phyloP scores from a whole-genome alignment of 2,888 invertebrate genomes.

The Netelia melanura region DNA sequence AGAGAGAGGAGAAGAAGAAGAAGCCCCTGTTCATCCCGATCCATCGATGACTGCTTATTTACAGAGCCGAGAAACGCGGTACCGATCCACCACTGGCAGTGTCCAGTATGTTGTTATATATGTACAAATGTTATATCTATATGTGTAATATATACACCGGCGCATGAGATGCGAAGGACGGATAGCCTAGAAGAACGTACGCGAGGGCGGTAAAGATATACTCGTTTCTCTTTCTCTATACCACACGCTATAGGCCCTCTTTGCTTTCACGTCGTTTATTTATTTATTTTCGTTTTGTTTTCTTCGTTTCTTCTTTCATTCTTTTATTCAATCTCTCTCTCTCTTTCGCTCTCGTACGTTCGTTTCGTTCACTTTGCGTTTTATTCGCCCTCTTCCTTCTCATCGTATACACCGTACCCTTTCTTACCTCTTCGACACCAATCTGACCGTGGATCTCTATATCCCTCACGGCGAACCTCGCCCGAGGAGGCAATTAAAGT shows the following conservation, averaged over 20 bases:
- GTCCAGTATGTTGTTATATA: slow-evolving; percentile 45
- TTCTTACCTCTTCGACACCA: slow-evolving; percentile 66
- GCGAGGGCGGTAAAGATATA: slow-evolving; percentile 74
- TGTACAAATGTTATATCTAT: slow-evolving; percentile 18
- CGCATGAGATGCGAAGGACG: slow-evolving; percentile 71
- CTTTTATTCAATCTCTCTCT: slow-evolving; percentile 22
- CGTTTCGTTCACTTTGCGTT: slow-evolving; percentile 56
- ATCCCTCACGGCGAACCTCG: slow-evolving; percentile 73
- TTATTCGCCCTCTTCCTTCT: slow-evolving; percentile 64
- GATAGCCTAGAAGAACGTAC: slow-evolving; percentile 70
- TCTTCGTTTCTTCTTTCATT: slow-evolving; percentile 3
- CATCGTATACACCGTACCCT: slow-evolving; percentile 61
- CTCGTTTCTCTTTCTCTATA: slow-evolving; percentile 70
- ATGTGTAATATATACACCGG: slow-evolving; percentile 48
- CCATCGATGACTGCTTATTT: slow-evolving; percentile 83
- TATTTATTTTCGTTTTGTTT: slow-evolving; percentile 2
- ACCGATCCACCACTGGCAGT: slow-evolving; percentile 56
- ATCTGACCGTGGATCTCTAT: slow-evolving; percentile 71
- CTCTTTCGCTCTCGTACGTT: slow-evolving; percentile 50
- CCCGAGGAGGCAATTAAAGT: slow-evolving; percentile 82
- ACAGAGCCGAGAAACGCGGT: slow-evolving; percentile 80
- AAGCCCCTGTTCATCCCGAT: slow-evolving; percentile 70
- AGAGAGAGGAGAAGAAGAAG: slow-evolving; percentile 29
- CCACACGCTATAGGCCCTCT: slow-evolving; percentile 11
- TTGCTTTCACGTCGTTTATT: background rate